These are phyloP conservation scores for Menidia menidia DNA, from an alignment of 2,797 vertebrate genomes.

Conservation along the genomic window DNA sequence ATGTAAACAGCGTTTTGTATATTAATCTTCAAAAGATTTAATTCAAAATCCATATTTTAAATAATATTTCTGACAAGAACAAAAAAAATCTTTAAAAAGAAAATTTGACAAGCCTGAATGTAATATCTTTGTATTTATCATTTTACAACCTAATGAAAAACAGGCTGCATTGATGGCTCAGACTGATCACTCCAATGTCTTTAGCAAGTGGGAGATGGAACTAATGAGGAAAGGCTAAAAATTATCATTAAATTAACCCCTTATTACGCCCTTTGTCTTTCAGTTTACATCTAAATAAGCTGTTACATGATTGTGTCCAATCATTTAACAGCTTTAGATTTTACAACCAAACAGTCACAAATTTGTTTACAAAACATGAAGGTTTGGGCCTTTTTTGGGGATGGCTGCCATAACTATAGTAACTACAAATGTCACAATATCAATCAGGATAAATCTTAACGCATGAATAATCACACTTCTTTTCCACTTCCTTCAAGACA, in stretches of 20 bases:
- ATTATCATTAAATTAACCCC: background rate
- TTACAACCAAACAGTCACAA: background rate
- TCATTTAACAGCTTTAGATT: background rate
- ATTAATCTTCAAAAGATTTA: background rate
- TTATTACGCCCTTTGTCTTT: conserved; percentile 1
- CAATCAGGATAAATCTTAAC: conserved; percentile 2
- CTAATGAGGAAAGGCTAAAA: background rate
- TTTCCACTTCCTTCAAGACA: background rate
- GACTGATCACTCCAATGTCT: background rate
- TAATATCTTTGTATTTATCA: background rate
- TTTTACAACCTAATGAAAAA: background rate
- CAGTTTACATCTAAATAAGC: background rate
- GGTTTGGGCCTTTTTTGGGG: background rate
- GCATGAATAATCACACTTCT: conserved; percentile 1
- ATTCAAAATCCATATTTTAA: background rate
- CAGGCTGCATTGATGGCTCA: background rate
- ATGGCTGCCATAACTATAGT: conserved; percentile 4
- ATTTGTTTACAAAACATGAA: conserved; percentile 1
- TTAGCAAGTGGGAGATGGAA: background rate
- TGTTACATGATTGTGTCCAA: too few relatives aligned
- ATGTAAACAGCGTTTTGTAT: background rate
- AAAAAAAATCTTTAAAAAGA: too few relatives aligned
- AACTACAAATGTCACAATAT: conserved; percentile 4
- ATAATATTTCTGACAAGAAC: background rate
- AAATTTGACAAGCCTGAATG: background rate